Evolutionary conservation across 2,888 invertebrate genomes (phyloP).

Genomic region (Thymelicus acteon): DNA sequence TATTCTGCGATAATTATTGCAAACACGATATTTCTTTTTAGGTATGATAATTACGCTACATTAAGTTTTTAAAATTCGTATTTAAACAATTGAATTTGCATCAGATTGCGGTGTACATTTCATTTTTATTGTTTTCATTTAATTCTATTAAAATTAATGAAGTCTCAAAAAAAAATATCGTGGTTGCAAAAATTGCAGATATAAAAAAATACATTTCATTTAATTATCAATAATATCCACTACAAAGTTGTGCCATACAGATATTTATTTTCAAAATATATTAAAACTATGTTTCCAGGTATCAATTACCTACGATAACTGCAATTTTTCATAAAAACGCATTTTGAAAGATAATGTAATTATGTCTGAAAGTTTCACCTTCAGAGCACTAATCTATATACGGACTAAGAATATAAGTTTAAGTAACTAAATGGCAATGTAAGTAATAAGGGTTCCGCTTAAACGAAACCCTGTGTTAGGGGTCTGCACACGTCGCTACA

Average conservation of each 20-base stretch:
- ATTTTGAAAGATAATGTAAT: slow-evolving; percentile 39
- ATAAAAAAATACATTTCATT: not conserved
- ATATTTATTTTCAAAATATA: slow-evolving; percentile 28
- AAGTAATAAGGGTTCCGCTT: slow-evolving; percentile 45
- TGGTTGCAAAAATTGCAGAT: not conserved
- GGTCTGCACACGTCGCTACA: slow-evolving; percentile 3
- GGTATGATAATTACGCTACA: too few species aligned
- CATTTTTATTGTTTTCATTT: too few species aligned
- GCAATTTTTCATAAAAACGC: slow-evolving; percentile 53
- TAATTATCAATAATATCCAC: not conserved
- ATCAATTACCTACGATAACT: slow-evolving; percentile 4
- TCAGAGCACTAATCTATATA: slow-evolving; percentile 48
- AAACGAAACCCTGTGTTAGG: slow-evolving; percentile 33
- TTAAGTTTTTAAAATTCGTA: too few species aligned
- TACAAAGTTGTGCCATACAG: not conserved
- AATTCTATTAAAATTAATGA: not conserved
- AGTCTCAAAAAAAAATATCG: not conserved
- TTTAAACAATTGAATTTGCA: not conserved
- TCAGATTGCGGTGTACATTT: not conserved
- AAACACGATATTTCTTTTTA: slow-evolving; percentile 4
- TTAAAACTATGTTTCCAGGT: slow-evolving; percentile 6
- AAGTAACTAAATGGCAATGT: slow-evolving; percentile 75
- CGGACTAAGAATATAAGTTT: slow-evolving; percentile 50
- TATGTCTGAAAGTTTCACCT: slow-evolving; percentile 62
- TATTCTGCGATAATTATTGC: slow-evolving; percentile 11